phyloP scores from a whole-genome alignment of 2,797 vertebrate species.

The Sebastes vulpes region DNA sequence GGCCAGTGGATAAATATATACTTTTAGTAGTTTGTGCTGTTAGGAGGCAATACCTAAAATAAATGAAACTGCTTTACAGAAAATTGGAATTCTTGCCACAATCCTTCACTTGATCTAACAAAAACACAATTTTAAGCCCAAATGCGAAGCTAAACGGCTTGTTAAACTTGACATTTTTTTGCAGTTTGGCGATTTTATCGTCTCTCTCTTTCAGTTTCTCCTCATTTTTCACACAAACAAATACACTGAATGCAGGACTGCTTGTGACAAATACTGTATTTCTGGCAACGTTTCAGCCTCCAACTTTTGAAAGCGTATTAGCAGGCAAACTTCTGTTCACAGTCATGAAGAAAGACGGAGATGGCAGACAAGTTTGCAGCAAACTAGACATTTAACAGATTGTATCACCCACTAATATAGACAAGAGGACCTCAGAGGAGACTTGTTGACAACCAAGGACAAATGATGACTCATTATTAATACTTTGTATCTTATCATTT shows the following conservation, averaged over 20 bases:
- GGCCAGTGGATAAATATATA: neutral
- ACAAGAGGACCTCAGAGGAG: neutral
- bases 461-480: neutral
- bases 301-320: slow-evolving; percentile 24
- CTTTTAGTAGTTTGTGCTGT: neutral
- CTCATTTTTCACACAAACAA: neutral
- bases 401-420: neutral
- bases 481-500: neutral
- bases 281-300: slow-evolving; percentile 1
- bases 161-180: neutral
- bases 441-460: neutral
- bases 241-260: neutral
- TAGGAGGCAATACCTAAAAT: neutral
- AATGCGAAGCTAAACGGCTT: neutral
- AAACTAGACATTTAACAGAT: slow-evolving; percentile 20
- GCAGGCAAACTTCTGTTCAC: slow-evolving; percentile 33
- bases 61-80: neutral
- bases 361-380: neutral
- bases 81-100: neutral
- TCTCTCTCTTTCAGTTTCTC: neutral
- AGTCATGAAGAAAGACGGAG: neutral
- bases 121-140: neutral
- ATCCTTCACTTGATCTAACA: neutral
- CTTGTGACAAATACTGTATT: slow-evolving; percentile 5
- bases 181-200: neutral